Evolutionary conservation across 2,797 vertebrate genomes (phyloP), one percentile per base, ranked within the genome.

Genomic region (Poliocrania exsul): DNA sequence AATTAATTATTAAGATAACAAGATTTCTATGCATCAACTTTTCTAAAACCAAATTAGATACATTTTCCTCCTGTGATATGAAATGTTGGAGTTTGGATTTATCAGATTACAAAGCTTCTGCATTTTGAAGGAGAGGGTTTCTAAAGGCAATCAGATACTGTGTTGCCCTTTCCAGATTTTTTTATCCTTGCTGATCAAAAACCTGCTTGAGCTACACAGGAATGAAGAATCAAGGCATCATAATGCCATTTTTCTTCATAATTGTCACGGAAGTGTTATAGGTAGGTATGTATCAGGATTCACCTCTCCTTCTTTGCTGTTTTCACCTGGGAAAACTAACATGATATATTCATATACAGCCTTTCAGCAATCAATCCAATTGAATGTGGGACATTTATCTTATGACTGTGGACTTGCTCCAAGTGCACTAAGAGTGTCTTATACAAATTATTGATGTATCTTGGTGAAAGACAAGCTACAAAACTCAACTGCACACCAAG

Each of bases 171-270:
- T 69, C 33, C 15, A 61, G 15, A 9, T 4, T 23, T 81, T 81
- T 25, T 73, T 26, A 70, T 38, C 19, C 29, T 44, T 74, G 28
- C 6, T 71, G 16, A 54, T 25, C 28, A 53, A 56, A 86, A 92
- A 31, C 38, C 31, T 4, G 0, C 4, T n/a, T 71, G 20, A 79
- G 25, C 12, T 64, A 31, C 4, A 13, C 4, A 13, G 3, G 16
- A 74, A 70, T 12, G n/a, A 26, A 85, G n/a, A 79, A 70, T 61
- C 23, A 57, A 84, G 19, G 13, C 47, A 46, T 19, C 18, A 53
- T 53, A n/a, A 65, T 61, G 7, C 2, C 9, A 54, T 90, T 73
- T 74, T 33, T 53, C 9, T 82, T 61, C 38, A 14, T 40, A 14
- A 16, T 29, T 71, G 24, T 47, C 49, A 47, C 21, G 64, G 20